Conservation (phyloP, 2,888 invertebrate species). For the Lithophane leautieri region DNA sequence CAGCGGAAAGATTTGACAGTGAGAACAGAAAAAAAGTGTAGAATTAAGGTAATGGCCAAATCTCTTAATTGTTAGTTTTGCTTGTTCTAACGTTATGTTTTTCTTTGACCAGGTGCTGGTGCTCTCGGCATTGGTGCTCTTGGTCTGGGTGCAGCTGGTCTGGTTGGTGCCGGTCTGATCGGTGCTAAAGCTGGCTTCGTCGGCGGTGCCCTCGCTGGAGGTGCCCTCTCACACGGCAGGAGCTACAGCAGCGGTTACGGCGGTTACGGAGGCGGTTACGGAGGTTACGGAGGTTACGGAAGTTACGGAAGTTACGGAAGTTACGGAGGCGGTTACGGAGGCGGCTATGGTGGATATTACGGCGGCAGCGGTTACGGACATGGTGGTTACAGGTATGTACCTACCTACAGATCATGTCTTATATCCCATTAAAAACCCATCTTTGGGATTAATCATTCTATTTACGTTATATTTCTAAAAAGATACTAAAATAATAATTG, state of each 20-base stretch:
- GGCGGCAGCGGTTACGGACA: conserved; percentile 65
- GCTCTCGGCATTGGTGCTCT: conserved; percentile 72
- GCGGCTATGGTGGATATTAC: conserved; percentile 68
- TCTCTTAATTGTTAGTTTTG: not conserved
- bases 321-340: conserved; percentile 63
- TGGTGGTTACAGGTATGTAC: conserved; percentile 67
- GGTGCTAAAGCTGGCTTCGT: conserved; percentile 82
- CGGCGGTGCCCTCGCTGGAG: conserved; percentile 82
- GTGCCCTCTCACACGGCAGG: conserved; percentile 66
- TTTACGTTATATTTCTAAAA: not conserved
- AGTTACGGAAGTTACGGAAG: conserved; percentile 66
- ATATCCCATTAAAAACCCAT: no score
- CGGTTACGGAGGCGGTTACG: conserved; percentile 68
- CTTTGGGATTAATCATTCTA: not conserved
- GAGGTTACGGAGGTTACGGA: conserved; percentile 63
- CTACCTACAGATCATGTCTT: not conserved
- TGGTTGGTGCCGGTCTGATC: conserved; percentile 80
- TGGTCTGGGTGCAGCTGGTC: conserved; percentile 75
- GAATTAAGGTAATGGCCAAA: not conserved
- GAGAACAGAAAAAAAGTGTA: not conserved
- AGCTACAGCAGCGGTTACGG: conserved; percentile 66
- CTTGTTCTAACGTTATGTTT: conserved; percentile 2
- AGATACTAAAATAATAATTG: not conserved
- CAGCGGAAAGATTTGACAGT: not conserved
- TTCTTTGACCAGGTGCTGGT: conserved; percentile 69